Percentiles rank a stretch among this genome's conserved stretches.
phyloP scores from a whole-genome alignment of 1,140 invertebrate genomes.

The Batillaria attramentaria region DNA sequence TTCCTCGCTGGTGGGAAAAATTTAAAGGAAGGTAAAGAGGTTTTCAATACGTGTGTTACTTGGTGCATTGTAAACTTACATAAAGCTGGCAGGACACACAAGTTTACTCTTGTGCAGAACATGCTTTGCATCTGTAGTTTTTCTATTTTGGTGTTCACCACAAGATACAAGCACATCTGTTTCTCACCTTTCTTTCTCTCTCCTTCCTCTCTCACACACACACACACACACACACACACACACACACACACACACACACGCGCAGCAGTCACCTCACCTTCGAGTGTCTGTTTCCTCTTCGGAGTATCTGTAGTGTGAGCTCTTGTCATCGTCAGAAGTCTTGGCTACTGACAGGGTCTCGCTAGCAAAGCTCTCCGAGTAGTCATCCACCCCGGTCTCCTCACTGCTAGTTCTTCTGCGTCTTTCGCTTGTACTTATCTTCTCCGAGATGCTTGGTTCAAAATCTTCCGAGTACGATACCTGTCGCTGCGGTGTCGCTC shows the following conservation, averaged over 20 bases:
- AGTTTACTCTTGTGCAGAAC: too few relatives aligned
- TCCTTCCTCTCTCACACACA: not conserved
- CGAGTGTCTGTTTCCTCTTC: constrained; percentile 17
- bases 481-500: constrained; percentile 8
- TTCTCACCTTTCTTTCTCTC: too few relatives aligned
- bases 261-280: constrained; percentile 9
- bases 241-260: too few relatives aligned
- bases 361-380: constrained; percentile 46
- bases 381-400: constrained; percentile 38
- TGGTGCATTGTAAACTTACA: too few relatives aligned
- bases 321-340: constrained; percentile 3
- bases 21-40: not conserved
- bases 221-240: not conserved
- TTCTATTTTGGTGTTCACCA: not conserved
- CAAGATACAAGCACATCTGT: too few relatives aligned
- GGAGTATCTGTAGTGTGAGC: constrained; percentile 25
- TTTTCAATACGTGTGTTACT: too few relatives aligned
- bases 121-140: not conserved
- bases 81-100: too few relatives aligned
- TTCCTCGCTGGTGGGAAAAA: not conserved
- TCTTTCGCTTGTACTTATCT: constrained; percentile 37
- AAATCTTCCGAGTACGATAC: constrained; percentile 52
- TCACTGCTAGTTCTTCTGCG: constrained; percentile 40
- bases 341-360: constrained; percentile 31
- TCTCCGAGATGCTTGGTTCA: constrained; percentile 54